Evolutionary conservation across 1,140 invertebrate species (phyloP), one percentile per base, ranked within the genome.

Genomic region (Cotesia typhae): DNA sequence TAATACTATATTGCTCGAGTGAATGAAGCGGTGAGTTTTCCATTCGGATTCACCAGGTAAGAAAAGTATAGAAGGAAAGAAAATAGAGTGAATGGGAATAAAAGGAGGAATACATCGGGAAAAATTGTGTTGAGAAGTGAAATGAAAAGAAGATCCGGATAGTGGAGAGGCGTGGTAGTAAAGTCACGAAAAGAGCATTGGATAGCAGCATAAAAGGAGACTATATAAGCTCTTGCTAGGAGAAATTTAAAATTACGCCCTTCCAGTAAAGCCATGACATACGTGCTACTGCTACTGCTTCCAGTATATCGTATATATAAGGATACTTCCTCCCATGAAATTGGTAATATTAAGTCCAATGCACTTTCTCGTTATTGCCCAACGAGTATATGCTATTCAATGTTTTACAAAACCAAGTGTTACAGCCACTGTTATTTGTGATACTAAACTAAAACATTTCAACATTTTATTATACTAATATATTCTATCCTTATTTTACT

Each of bases 341-440:
- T 63, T 63, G 60, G 60, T 38, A 63, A 63, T 63, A 63, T 63
- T 63, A 63, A 38, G 60, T 37, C 60, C 14, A 14, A 35, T 63
- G 35, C 37, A 63, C 36, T 63, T 63, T 63, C 60, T 63, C 60
- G 60, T 63, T 63, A 63, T 63, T 63, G 60, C 36, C 6, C 0
- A 5, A 9, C 59, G 5, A 47, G 41, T 47, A 47, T 47, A 63
- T 63, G 28, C 28, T n/a, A 63, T 35, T 63, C 35, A 14, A 63
- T 63, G 60, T 37, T 63, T 37, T 35, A 63, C n/a, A 63, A n/a
- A 63, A 37, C 35, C 35, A 3, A 63, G 36, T 63, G 36, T 35
- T 38, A 63, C 36, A 38, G 35, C 9, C 3, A 63, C 10, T 63
- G 20, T 60, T 28, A 28, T 37, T 63, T 37, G 12, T 10, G 12